Evolutionary conservation across 2,113 vertebrate genomes (phyloP), one percentile per base, ranked within the genome.

Genomic region (Tragelaphus strepsiceros): DNA sequence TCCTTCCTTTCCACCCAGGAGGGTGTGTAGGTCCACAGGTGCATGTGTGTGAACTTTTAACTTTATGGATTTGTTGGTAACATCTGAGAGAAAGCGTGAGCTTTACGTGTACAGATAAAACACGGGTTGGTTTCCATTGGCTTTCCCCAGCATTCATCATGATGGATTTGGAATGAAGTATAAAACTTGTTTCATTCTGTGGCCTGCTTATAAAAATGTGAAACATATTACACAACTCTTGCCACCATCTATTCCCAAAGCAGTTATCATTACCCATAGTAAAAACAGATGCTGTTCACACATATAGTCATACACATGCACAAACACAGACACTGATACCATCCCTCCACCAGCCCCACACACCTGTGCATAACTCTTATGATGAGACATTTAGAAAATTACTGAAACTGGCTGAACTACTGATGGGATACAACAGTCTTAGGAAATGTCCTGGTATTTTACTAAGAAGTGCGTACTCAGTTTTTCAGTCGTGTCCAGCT

Each of bases 171-270:
- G 35, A 94, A 64, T 51, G 53, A 26, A 74, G 17, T 49, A 22
- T 58, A 35, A 88, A 96, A 81, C 64, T 80, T 83, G 46, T 92
- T 96, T 97, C 53, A 15, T 81, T 90, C 61, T 88, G 64, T 93
- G 46, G 54, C 54, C 77, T 88, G 64, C 64, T 94, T 88, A 56
- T 95, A 64, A 93, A 93, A 92, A 43, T 39, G 19, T 90, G 67
- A 92, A 95, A 58, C 56, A 61, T 81, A 88, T 97, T 88, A 56
- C 39, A 64, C 30, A 88, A 54, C 5, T 21, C 39, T 95, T 85
- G 58, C 53, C 87, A 80, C 74, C 43, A n/a, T 92, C 46, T 77
- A 16, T 85, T 96, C 67, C 59, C 49, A 97, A 95, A 71, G 17
- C 90, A 80, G 3, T 97, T 87, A 90, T 90, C 64, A 74, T 96